Evolutionary conservation across 2,888 invertebrate genomes (phyloP).

Genomic region (Cheilosia scutellata): DNA sequence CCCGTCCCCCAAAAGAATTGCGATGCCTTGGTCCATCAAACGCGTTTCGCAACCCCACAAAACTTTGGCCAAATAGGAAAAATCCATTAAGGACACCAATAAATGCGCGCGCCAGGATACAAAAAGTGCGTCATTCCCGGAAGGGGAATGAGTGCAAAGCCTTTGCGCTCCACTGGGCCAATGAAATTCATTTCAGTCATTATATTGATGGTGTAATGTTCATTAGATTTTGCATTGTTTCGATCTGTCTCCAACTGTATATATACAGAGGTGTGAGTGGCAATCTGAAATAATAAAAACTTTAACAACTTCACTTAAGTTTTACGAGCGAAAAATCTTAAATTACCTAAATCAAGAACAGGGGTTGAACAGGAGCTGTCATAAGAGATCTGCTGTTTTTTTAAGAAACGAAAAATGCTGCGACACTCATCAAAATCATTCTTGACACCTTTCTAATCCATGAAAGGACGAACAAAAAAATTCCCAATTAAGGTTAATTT

Average conservation of each 20-base stretch:
- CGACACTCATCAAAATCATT: conserved; percentile 48
- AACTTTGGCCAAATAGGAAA: conserved; percentile 49
- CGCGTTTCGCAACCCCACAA: conserved; percentile 50
- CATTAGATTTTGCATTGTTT: conserved; percentile 75
- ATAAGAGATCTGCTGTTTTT: background rate
- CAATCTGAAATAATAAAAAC: conserved; percentile 57
- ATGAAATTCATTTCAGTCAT: conserved; percentile 66
- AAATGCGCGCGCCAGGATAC: conserved; percentile 59
- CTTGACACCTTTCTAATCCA: conserved; percentile 71
- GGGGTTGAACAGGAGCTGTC: conserved; percentile 1
- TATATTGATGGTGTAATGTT: conserved; percentile 69
- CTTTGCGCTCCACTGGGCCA: conserved; percentile 70
- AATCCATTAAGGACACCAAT: conserved; percentile 72
- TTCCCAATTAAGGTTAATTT: conserved; percentile 66
- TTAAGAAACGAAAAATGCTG: conserved; percentile 14
- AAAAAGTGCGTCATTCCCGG: conserved; percentile 67
- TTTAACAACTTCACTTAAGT: conserved; percentile 62
- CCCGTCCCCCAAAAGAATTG: background rate
- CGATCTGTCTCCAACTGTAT: conserved; percentile 20
- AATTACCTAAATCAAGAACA: background rate
- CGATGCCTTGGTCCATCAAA: conserved; percentile 6
- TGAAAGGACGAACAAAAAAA: conserved; percentile 18
- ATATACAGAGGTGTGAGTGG: background rate
- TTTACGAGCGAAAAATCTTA: conserved; percentile 36
- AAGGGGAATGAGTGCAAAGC: conserved; percentile 16